phyloP scores from a whole-genome alignment of 2,888 invertebrate genomes.

The Carpatolechia fugitivella region DNA sequence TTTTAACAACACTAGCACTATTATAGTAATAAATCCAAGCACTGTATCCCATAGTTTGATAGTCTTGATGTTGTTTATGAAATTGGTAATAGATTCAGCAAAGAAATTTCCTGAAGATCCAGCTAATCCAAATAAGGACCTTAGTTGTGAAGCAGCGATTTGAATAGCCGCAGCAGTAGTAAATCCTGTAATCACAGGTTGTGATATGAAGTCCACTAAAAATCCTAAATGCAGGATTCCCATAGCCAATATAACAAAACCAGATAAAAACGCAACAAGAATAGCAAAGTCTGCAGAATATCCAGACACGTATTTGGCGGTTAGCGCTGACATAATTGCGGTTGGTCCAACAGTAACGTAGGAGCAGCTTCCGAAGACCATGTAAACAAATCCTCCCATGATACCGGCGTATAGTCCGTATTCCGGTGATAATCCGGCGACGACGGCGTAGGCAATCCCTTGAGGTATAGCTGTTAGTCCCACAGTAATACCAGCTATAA shows the following conservation, averaged over 20 bases:
- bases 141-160: slow-evolving; percentile 91
- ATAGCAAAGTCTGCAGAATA: slow-evolving; percentile 85
- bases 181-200: slow-evolving; percentile 91
- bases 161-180: slow-evolving; percentile 92
- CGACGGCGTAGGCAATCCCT: slow-evolving; percentile 89
- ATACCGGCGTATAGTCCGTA: slow-evolving; percentile 95
- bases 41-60: slow-evolving; percentile 82
- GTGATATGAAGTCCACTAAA: slow-evolving; percentile 91
- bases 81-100: slow-evolving; percentile 79
- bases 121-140: slow-evolving; percentile 83
- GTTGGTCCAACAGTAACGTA: slow-evolving; percentile 90
- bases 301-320: slow-evolving; percentile 81
- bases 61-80: slow-evolving; percentile 80
- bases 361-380: slow-evolving; percentile 91
- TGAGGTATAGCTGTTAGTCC: slow-evolving; percentile 90
- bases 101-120: slow-evolving; percentile 83
- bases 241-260: slow-evolving; percentile 83
- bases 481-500: slow-evolving; percentile 91
- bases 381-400: slow-evolving; percentile 93
- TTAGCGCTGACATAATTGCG: slow-evolving; percentile 92
- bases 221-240: slow-evolving; percentile 89
- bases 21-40: slow-evolving; percentile 82
- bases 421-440: slow-evolving; percentile 85
- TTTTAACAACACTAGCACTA: slow-evolving; percentile 81
- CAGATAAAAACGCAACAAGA: slow-evolving; percentile 85